Evolutionary conservation across 2,888 invertebrate genomes (phyloP).

Genomic region (Andrena trimmerana): DNA sequence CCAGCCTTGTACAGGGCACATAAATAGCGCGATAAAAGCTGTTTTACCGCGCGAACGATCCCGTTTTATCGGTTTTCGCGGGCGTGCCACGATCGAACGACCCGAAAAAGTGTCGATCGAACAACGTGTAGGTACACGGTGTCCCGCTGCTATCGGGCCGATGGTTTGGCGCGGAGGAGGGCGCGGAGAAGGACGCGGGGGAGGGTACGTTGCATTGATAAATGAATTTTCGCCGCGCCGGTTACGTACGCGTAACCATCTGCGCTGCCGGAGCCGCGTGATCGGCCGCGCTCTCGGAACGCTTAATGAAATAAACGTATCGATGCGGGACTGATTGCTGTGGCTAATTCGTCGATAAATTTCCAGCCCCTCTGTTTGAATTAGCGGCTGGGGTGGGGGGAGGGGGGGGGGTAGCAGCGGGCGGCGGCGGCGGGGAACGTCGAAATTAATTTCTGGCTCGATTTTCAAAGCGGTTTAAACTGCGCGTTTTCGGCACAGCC

Average conservation of each 20-base stretch:
- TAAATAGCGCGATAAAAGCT: conserved; percentile 70
- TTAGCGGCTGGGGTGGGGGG: background rate
- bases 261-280: conserved; percentile 26
- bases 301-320: conserved; percentile 76
- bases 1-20: conserved; percentile 54
- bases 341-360: conserved; percentile 74
- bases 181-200: background rate
- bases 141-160: conserved; percentile 26
- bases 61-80: conserved; percentile 71
- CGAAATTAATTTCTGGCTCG: conserved; percentile 61
- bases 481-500: background rate
- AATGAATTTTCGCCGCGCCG: conserved; percentile 68
- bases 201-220: conserved; percentile 63
- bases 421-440: background rate
- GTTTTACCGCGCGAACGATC: conserved; percentile 73
- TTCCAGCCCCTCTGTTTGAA: conserved; percentile 50
- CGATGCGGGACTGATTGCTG: conserved; percentile 69
- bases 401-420: background rate
- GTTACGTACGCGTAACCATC: conserved; percentile 7
- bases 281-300: conserved; percentile 43
- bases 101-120: conserved; percentile 30
- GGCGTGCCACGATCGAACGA: conserved; percentile 38
- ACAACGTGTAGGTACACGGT: conserved; percentile 43
- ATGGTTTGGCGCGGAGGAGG: background rate
- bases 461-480: conserved; percentile 54